Evolutionary conservation across 1,140 invertebrate species (phyloP).

Genomic region (Aphelinus certus): DNA sequence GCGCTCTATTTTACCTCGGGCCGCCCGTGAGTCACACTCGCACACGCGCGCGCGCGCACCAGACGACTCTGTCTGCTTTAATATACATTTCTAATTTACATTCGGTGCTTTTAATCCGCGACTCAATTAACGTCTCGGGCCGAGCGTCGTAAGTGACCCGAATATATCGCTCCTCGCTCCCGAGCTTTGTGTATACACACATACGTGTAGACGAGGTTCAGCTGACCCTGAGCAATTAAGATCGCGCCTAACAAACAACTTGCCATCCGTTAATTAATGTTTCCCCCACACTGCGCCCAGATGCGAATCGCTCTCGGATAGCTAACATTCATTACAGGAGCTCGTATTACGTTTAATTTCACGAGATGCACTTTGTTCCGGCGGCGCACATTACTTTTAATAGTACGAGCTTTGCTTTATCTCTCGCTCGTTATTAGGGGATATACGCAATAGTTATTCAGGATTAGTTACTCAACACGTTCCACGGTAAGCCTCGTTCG

Average conservation of each 20-base stretch:
- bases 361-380: no score
- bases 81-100: constrained; percentile 23
- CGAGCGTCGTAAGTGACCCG: neutral
- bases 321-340: neutral
- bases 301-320: constrained; percentile 8
- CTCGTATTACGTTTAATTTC: neutral
- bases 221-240: constrained; percentile 26
- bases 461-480: no score
- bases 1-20: no score
- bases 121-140: constrained; percentile 12
- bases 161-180: neutral
- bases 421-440: no score
- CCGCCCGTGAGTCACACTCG: no score
- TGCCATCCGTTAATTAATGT: constrained; percentile 11
- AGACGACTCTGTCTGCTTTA: neutral
- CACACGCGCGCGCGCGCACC: no score
- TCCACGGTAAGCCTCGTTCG: no score
- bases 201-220: neutral
- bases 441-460: no score
- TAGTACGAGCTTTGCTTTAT: no score
- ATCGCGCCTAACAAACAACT: constrained; percentile 18
- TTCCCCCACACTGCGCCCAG: neutral
- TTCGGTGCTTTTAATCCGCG: constrained; percentile 8
- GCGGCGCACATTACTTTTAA: no score
- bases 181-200: neutral